A percentile compares a stretch with the other conserved stretches of the same genome.
Conservation (phyloP, 64 coral and sea anemone genomes). For the Porites lutea region DNA sequence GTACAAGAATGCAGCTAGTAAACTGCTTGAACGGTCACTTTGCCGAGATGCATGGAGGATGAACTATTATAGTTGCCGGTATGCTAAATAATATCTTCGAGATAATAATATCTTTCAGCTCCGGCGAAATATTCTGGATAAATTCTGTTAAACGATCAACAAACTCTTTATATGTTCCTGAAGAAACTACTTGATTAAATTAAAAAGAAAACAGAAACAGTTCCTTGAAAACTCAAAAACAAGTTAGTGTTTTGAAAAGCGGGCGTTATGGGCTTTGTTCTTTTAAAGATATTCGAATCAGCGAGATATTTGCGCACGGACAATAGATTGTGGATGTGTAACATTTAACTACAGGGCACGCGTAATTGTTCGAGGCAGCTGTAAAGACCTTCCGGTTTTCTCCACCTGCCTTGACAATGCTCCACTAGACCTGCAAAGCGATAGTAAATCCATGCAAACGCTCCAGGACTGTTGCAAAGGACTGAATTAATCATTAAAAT, state of each 20-base stretch:
- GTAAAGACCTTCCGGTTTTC: not conserved
- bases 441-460: not conserved
- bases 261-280: not conserved
- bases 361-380: conserved; percentile 3
- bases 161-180: too few species aligned
- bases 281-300: not conserved
- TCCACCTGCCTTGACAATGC: not conserved
- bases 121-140: not conserved
- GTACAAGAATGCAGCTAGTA: not conserved
- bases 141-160: not conserved
- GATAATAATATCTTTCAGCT: not conserved
- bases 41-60: too few species aligned
- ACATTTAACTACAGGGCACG: not conserved
- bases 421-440: not conserved
- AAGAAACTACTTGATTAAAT: too few species aligned
- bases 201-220: too few species aligned
- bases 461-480: not conserved
- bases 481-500: not conserved
- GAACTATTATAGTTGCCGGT: too few species aligned
- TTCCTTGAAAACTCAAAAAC: not conserved
- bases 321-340: not conserved
- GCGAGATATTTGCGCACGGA: not conserved
- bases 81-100: too few species aligned
- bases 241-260: not conserved
- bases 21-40: not conserved